Percentiles rank a stretch among this genome's conserved stretches.
Evolutionary conservation across 2,113 vertebrate species (phyloP).

Genomic region (Elanoides forficatus): DNA sequence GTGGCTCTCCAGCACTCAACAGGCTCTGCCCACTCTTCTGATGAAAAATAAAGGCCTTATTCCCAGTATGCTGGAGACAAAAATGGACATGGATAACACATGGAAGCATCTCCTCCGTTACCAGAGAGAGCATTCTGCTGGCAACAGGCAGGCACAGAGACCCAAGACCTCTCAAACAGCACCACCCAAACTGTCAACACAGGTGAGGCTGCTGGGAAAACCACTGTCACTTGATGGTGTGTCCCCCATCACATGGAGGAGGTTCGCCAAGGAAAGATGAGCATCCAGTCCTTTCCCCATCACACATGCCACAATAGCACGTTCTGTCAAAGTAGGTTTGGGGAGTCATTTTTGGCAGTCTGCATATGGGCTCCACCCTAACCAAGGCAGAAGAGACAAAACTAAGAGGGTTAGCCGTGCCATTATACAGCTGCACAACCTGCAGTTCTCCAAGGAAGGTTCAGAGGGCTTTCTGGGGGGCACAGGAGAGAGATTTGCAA

Average conservation of each 20-base stretch:
- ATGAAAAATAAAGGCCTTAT: not conserved
- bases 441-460: not conserved
- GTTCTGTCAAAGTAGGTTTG: not conserved
- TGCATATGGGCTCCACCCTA: not conserved
- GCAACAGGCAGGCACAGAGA: not conserved
- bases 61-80: not conserved
- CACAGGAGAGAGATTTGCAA: not conserved
- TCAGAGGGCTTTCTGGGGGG: not conserved
- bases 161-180: not conserved
- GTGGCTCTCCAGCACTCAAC: not conserved
- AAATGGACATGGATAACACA: not conserved
- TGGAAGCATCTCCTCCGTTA: not conserved
- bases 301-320: not conserved
- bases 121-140: not conserved
- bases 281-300: not conserved
- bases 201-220: not conserved
- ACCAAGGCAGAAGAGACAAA: not conserved
- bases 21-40: not conserved
- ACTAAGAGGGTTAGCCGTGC: accelerated
- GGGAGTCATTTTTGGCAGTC: not conserved
- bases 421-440: not conserved
- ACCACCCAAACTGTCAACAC: not conserved
- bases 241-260: not conserved
- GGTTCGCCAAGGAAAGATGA: not conserved
- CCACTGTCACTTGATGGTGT: not conserved